Evolutionary conservation across 1,140 invertebrate species (phyloP).

Genomic region (Popillia japonica): DNA sequence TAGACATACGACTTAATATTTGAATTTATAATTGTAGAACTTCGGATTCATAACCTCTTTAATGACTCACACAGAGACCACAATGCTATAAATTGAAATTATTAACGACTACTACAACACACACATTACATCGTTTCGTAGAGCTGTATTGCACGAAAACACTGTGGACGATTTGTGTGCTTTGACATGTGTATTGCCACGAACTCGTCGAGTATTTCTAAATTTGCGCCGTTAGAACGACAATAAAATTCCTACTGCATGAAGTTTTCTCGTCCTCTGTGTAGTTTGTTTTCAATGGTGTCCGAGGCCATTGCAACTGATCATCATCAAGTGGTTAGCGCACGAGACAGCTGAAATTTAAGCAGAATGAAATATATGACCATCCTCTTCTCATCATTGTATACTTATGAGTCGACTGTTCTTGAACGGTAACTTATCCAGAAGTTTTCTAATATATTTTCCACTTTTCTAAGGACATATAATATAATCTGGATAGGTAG

Average conservation of each 20-base stretch:
- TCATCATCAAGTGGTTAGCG: not conserved
- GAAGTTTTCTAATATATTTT: not conserved
- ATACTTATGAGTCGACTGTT: not conserved
- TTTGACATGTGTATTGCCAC: not conserved
- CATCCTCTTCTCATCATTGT: not conserved
- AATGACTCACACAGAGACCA: not conserved
- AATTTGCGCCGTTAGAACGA: slow-evolving; percentile 9
- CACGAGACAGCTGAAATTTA: slow-evolving; percentile 1
- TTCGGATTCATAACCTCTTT: not conserved
- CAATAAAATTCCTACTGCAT: slow-evolving; percentile 6
- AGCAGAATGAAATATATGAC: not conserved
- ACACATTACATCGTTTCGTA: not conserved
- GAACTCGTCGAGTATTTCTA: slow-evolving; percentile 10
- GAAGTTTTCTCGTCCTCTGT: not conserved
- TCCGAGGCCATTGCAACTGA: not conserved
- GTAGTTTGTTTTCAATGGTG: not conserved
- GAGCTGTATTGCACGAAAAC: not conserved
- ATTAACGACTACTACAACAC: not conserved
- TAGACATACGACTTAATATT: not conserved
- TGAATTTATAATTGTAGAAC: not conserved
- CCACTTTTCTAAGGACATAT: no score
- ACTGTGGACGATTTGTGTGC: slow-evolving; percentile 8
- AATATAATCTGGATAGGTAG: no score
- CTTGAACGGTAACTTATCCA: not conserved
- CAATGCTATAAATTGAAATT: not conserved